Base-by-base conservation (phyloP, 1,140 invertebrate species). In the Magallana angulata region DNA sequence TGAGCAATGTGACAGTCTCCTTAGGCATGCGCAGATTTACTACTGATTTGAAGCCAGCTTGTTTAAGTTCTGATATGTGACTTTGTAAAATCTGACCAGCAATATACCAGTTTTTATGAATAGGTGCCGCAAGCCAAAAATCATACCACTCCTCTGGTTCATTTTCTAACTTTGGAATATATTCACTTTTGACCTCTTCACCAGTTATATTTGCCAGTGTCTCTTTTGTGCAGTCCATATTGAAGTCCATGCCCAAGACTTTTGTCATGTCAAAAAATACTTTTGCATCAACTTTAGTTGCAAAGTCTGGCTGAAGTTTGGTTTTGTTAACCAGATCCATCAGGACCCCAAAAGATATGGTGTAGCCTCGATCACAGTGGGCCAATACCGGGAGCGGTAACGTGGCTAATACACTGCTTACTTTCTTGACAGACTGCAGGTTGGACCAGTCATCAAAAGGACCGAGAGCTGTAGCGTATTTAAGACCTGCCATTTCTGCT, bases 61-160 rank as follows among this genome's bases (percentile, higher is more conserved):
- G 64, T 83, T 92, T 89, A 1, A 94, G 24, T 56, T 87, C 81
- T 30, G 86, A 84, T 0, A 93, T 59, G 86, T 93, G 90, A 82
- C 89, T 90, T 62, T 82, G 84, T 36, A 88, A 87, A 14, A 94
- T 92, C 84, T 94, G 93, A 12, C 93, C 93, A 16, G 89, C 90
- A 6, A 86, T 91, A 87, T 89, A 93, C 92, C 92, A 93, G 84
- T 93, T 93, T 85, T 90, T 91, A 82, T 92, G 91, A 9, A 93
- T 91, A 36, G 92, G 91, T 76, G 92, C 91, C 12, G 91, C 92
- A 12, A 91, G 71, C 93, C 93, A 94, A 71, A 91, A 94, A 58
- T 91, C 91, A 24, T 88, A 83, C 93, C 92, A 94, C 24, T 91
- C 86, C 18, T 89, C 87, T 30, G 90, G 91, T 12, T 85, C 85